phyloP scores from a whole-genome alignment of 2,888 invertebrate species.

The Dicyrtoma fusca region DNA sequence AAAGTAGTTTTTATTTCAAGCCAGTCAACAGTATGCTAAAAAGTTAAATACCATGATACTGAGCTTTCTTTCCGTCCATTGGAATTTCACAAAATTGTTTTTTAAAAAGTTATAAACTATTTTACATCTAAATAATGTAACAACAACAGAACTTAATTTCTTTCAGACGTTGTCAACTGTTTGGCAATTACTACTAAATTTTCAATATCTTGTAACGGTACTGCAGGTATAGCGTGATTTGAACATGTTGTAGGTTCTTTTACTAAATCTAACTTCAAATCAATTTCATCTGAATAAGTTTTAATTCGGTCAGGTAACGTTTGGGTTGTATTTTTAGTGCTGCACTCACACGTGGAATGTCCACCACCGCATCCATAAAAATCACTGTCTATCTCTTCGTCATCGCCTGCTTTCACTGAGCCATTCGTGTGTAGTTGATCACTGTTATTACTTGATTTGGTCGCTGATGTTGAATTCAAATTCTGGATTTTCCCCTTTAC shows the following conservation, averaged over 20 bases:
- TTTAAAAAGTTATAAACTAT: too few relatives aligned
- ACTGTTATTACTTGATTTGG: not conserved
- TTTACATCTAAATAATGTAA: too few relatives aligned
- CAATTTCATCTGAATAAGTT: not conserved
- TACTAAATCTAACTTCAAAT: not conserved
- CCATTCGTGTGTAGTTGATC: not conserved
- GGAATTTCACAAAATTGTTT: too few relatives aligned
- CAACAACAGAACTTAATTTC: too few relatives aligned
- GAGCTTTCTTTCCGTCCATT: too few relatives aligned
- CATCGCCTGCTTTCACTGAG: not conserved
- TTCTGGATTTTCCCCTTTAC: conserved; percentile 46
- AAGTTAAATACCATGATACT: too few relatives aligned
- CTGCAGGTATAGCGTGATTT: not conserved
- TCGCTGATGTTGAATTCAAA: conserved; percentile 18
- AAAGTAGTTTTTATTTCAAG: too few relatives aligned
- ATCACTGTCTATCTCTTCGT: not conserved
- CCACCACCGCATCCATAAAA: conserved; percentile 16
- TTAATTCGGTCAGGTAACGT: not conserved
- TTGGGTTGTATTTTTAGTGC: not conserved
- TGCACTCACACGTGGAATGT: conserved; percentile 5
- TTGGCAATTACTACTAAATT: conserved; percentile 19
- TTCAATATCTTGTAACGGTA: conserved; percentile 28
- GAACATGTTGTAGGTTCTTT: too few relatives aligned
- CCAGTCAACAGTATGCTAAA: too few relatives aligned
- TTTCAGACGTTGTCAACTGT: not conserved